A percentile compares a stretch with the other conserved stretches of the same genome.
phyloP scores from a whole-genome alignment of 2,888 invertebrate species.

The Synergus itoensis region DNA sequence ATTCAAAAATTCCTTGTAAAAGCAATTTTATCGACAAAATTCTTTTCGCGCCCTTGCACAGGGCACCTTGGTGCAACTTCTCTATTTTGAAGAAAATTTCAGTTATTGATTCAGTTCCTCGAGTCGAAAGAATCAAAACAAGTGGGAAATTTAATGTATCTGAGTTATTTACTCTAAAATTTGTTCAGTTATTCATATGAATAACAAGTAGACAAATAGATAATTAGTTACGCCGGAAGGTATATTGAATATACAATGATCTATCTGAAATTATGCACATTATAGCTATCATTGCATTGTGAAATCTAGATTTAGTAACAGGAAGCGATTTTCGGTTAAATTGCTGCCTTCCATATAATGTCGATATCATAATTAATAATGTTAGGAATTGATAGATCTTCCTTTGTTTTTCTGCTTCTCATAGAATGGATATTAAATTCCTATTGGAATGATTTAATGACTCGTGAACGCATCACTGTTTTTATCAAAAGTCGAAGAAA shows the following conservation, averaged over 20 bases:
- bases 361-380: background rate
- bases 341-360: background rate
- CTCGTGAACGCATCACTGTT: background rate
- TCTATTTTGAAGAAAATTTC: constrained; percentile 1
- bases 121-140: background rate
- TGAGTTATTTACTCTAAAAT: background rate
- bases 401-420: background rate
- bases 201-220: background rate
- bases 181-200: background rate
- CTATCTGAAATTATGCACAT: background rate
- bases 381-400: background rate
- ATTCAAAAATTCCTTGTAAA: constrained; percentile 74
- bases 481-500: background rate
- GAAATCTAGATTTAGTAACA: background rate
- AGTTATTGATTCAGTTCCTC: background rate
- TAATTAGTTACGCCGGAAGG: background rate
- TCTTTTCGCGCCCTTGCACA: constrained; percentile 69
- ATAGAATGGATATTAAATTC: background rate
- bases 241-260: background rate
- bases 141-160: background rate
- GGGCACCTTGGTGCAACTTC: constrained; percentile 45
- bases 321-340: background rate
- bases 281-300: background rate
- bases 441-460: background rate
- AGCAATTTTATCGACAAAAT: constrained; percentile 75